Evolutionary conservation across 2,888 invertebrate genomes (phyloP).

Genomic region (Diadegma fenestrale): DNA sequence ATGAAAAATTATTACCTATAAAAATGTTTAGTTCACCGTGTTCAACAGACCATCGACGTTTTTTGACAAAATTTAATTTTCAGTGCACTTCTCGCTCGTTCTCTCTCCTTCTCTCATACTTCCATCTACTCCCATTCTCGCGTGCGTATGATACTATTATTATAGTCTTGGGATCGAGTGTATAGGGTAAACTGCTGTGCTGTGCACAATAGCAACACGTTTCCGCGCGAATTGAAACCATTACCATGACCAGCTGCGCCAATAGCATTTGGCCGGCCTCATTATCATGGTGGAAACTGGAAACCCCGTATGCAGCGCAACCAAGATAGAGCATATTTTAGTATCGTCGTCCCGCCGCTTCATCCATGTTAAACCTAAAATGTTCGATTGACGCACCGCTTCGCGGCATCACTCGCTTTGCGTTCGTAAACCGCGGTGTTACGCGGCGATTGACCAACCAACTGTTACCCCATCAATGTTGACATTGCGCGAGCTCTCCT

Average conservation of each 20-base stretch:
- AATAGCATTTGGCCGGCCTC: conserved; percentile 53
- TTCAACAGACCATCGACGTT: no score
- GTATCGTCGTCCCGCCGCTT: neutral
- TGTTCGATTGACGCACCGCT: conserved; percentile 25
- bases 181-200: conserved; percentile 31
- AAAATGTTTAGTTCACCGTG: no score
- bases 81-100: no score
- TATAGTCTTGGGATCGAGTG: conserved; percentile 56
- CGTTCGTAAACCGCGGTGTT: neutral
- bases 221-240: conserved; percentile 32
- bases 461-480: conserved; percentile 20
- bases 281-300: conserved; percentile 50
- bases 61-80: no score
- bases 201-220: conserved; percentile 18
- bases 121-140: neutral
- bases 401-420: neutral
- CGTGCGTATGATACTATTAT: conserved; percentile 58
- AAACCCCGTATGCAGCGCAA: conserved; percentile 52
- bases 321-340: neutral
- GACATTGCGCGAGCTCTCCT: neutral
- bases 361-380: neutral
- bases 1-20: no score
- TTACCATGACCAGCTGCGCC: conserved; percentile 33
- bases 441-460: neutral
- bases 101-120: conserved; percentile 19